Evolutionary conservation across 2,797 vertebrate species (phyloP).

Genomic region (Lemur catta): DNA sequence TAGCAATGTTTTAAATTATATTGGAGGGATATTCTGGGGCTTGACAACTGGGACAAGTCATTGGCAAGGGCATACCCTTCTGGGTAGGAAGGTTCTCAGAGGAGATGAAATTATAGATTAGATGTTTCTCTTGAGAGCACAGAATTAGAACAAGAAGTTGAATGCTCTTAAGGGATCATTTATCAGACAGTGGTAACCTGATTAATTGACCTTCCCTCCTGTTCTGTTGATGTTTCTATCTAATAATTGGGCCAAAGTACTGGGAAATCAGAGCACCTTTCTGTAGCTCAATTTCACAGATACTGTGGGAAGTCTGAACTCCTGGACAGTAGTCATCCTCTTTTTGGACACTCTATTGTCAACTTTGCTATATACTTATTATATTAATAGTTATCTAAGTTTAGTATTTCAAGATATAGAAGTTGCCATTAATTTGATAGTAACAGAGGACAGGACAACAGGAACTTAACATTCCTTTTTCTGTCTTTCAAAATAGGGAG

Average conservation of each 20-base stretch:
- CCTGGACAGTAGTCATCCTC: not conserved
- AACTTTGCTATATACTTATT: not conserved
- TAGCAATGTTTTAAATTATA: slow-evolving; percentile 48
- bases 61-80: slow-evolving; percentile 66
- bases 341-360: not conserved
- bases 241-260: slow-evolving; percentile 62
- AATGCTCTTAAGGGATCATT: slow-evolving; percentile 65
- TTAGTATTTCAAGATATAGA: not conserved
- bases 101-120: slow-evolving; percentile 68
- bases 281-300: not conserved
- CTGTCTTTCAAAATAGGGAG: not conserved
- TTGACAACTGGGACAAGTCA: slow-evolving; percentile 68
- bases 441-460: not conserved
- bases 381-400: not conserved
- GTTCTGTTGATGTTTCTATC: slow-evolving; percentile 66
- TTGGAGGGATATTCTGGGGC: slow-evolving; percentile 26
- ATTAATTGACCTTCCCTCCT: slow-evolving; percentile 69
- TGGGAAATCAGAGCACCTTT: not conserved
- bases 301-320: not conserved
- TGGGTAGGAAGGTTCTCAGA: slow-evolving; percentile 59
- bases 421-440: not conserved
- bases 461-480: not conserved
- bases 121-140: slow-evolving; percentile 65
- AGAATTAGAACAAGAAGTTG: slow-evolving; percentile 73
- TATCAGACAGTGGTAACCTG: slow-evolving; percentile 74